Evolutionary conservation across 2,797 vertebrate genomes (phyloP).

Genomic region (Onychomys arenicola): DNA sequence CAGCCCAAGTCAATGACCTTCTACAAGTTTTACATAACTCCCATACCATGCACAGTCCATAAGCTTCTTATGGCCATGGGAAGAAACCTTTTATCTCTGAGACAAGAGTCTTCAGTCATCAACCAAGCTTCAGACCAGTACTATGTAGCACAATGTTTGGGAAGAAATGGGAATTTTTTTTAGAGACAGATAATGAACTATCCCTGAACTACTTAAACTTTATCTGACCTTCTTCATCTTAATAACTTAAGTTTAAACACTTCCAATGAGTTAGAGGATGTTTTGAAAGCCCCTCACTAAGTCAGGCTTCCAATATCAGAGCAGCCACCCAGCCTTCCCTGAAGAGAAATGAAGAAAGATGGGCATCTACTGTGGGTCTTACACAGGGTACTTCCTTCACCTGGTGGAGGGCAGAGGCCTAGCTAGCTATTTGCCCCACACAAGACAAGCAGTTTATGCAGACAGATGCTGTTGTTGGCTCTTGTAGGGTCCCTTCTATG

Average conservation of each 20-base stretch:
- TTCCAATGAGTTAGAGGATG: not conserved
- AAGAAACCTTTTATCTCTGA: not conserved
- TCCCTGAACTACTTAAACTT: not conserved
- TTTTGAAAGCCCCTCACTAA: not conserved
- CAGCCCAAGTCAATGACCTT: not conserved
- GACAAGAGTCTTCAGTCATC: not conserved
- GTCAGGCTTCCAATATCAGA: not conserved
- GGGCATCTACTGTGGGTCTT: not conserved
- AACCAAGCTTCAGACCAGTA: not conserved
- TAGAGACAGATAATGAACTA: not conserved
- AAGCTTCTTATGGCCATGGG: not conserved
- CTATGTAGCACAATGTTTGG: not conserved
- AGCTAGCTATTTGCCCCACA: not conserved
- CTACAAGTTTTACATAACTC: not conserved
- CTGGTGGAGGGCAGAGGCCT: not conserved
- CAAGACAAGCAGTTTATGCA: not conserved
- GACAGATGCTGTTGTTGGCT: not conserved
- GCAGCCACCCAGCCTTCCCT: not conserved
- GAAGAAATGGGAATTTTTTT: slow-evolving; percentile 38
- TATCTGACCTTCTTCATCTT: not conserved
- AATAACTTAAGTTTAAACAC: not conserved
- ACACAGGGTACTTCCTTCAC: not conserved
- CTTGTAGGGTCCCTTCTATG: not conserved
- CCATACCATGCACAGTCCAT: not conserved
- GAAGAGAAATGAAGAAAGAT: not conserved